A percentile compares a stretch with the other conserved stretches of the same genome.
Conservation (phyloP, 2,888 invertebrate genomes). For the Ophraella communa region DNA sequence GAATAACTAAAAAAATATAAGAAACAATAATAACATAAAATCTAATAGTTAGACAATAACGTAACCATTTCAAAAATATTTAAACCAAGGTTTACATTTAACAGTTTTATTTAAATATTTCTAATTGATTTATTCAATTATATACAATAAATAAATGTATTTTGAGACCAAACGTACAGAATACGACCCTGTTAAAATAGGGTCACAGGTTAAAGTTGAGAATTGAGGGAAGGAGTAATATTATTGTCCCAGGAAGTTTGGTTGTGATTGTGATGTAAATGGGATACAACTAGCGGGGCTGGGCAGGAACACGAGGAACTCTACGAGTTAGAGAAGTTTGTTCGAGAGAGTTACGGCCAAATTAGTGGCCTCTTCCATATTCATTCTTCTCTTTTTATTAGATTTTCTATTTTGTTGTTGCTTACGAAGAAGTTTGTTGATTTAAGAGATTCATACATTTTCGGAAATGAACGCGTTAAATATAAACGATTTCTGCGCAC, state of each 20-base stretch:
- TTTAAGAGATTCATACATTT: conserved; percentile 26
- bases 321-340: conserved; percentile 29
- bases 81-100: no score
- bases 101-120: no score
- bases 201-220: conserved; percentile 32
- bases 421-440: conserved; percentile 23
- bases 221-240: conserved; percentile 31
- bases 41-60: no score
- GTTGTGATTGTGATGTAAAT: conserved; percentile 38
- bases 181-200: conserved; percentile 2
- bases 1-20: no score
- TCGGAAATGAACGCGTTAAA: conserved; percentile 8
- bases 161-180: not conserved
- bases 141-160: no score
- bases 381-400: conserved; percentile 28
- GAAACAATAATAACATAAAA: no score
- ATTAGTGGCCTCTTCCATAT: conserved; percentile 30
- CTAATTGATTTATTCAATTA: no score
- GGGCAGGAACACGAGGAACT: conserved; percentile 24
- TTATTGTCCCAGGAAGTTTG: conserved; percentile 34
- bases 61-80: no score
- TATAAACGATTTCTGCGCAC: no score
- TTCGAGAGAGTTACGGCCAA: conserved; percentile 23
- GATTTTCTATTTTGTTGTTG: conserved; percentile 23
- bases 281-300: conserved; percentile 32